phyloP scores from a whole-genome alignment of 2,888 invertebrate species.

The Eristalis arbustorum region DNA sequence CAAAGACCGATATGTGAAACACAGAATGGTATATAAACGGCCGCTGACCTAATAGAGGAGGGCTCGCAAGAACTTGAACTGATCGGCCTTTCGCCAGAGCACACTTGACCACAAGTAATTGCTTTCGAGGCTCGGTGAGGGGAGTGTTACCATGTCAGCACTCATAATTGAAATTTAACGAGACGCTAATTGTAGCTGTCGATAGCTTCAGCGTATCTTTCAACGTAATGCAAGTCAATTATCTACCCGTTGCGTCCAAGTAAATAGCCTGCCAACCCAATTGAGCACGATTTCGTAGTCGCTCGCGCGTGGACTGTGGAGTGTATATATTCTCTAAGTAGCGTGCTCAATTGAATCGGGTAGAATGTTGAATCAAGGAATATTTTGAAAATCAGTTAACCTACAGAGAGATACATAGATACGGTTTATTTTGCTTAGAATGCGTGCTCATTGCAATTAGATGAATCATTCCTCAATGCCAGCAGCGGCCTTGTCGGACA shows the following conservation, averaged over 20 bases:
- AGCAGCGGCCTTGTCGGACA: not conserved
- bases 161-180: conserved; percentile 23
- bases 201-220: not conserved
- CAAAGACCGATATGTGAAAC: no score
- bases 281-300: conserved; percentile 14
- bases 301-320: not conserved
- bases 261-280: conserved; percentile 5
- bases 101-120: not conserved
- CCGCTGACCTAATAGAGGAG: not conserved
- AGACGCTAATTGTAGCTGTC: conserved; percentile 22
- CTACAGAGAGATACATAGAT: not conserved
- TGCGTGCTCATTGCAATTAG: conserved; percentile 31
- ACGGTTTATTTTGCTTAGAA: conserved; percentile 17
- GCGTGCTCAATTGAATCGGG: not conserved
- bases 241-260: not conserved
- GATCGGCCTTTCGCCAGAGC: not conserved
- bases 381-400: not conserved
- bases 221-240: conserved; percentile 1
- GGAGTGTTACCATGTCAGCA: not conserved
- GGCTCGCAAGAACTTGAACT: not conserved
- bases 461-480: conserved; percentile 29
- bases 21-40: not conserved
- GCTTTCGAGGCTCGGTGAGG: not conserved
- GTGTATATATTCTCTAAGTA: not conserved
- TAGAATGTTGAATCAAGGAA: not conserved